Base-by-base conservation (phyloP, 2,797 vertebrate genomes). In the Gadopsis bispinosus region DNA sequence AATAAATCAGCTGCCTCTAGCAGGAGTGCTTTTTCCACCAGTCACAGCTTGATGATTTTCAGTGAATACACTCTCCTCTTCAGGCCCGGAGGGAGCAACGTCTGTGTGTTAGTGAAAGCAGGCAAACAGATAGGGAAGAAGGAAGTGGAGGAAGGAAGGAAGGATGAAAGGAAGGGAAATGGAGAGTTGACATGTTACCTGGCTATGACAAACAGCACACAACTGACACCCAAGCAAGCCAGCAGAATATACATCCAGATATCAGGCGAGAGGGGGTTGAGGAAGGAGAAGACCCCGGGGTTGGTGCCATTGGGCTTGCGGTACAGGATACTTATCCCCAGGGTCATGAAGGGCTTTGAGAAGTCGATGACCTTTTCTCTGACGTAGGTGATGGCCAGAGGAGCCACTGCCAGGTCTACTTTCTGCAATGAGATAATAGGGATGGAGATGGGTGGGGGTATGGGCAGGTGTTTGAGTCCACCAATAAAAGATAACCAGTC, bases 211-310 rank as follows among this genome's bases (percentile, higher is more conserved):
- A 95, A 95, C 87, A 95, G 95, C 94, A 95, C 98, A 97, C 98
- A 99, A 97, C 98, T 99, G 97, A 99, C 98, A 97, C 97, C 98
- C 97, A 99, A 97, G 97, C 96, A 99, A 96, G 98, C 98, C 97
- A 99, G 97, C 96, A 99, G 97, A 97, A 99, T 99, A 97, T 99
- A 99, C 97, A 99, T 99, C 98, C 98, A 99, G 97, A 99, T 99
- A 96, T 99, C 98, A 87, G 98, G 97, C 81, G 98, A 99, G 92
- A 99, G 97, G 91, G 94, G 94, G 86, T 95, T 96, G 88, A 95
- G 94, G 90, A 95, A 96, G 91, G 95, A 95, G 97, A 99, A 99
- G 94, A 99, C 98, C 88, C 98, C 98, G 3, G 97, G 98, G 93
- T 99, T 99, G 97, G 98, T 99, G 95, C 98, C 98, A 93, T 99